Percentiles rank a stretch among this genome's conserved stretches.
Conservation (phyloP, 2,888 invertebrate species). For the Amphipoea lucens region DNA sequence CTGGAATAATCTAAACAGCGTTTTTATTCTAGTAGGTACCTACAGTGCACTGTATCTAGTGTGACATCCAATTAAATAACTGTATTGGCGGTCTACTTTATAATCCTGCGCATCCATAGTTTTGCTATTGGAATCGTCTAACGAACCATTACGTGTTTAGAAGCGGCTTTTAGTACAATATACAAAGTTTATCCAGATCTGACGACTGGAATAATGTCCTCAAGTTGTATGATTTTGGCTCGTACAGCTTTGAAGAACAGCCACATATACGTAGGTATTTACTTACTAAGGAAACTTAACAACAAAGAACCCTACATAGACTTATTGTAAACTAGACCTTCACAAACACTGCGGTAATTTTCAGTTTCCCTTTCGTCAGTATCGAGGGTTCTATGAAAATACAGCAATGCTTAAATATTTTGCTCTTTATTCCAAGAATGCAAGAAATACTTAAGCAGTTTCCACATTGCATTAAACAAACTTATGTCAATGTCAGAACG, state of each 20-base stretch:
- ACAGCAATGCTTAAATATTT: not conserved
- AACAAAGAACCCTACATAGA: not conserved
- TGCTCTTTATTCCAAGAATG: not conserved
- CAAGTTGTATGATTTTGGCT: not conserved
- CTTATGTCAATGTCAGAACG: slow-evolving; percentile 2
- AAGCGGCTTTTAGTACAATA: not conserved
- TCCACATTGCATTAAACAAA: not conserved
- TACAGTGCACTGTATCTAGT: not conserved
- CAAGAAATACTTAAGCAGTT: not conserved
- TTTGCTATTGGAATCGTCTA: not conserved
- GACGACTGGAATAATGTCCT: not conserved
- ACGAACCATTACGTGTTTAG: not conserved
- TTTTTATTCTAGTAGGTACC: not conserved
- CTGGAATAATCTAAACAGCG: not conserved
- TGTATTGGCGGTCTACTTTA: not conserved
- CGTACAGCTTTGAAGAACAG: not conserved
- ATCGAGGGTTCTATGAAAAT: not conserved
- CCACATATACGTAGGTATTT: not conserved
- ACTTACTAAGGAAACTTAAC: not conserved
- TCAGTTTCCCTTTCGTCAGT: not conserved
- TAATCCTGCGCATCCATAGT: not conserved
- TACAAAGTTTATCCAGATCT: not conserved
- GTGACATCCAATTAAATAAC: not conserved
- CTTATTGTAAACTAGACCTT: not conserved
- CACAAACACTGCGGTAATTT: not conserved